Base-by-base conservation (phyloP, 2,888 invertebrate genomes). In the Leistus spinibarbis region DNA sequence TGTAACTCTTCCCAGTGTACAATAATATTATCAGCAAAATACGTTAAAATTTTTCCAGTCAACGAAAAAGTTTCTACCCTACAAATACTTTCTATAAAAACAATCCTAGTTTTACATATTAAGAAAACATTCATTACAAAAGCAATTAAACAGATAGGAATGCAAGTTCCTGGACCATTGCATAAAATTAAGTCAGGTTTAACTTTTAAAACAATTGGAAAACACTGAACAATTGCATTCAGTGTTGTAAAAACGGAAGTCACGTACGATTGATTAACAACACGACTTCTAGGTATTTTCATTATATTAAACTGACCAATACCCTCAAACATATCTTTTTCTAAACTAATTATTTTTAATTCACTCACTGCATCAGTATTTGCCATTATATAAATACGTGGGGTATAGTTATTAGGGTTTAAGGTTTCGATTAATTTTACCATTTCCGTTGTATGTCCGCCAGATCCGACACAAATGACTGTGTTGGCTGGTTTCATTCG, bases 401-500 rank as follows among this genome's bases (percentile, higher is more conserved):
- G 95, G 0, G 86, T 84, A 83, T 94, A 96, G 80, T 88, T 89
- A 1, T 85, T 81, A n/a, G 85, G 82, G 80, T 91, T 88, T 62
- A 98, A 83, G 24, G 88, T 87, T 78, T 89, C 86, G 4, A 93
- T 84, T 57, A 98, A 87, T 77, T 91, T 88, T 67, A 98, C 84
- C 89, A 99, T 93, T 88, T 99, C 99, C n/a, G 93, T 92, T 0
- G 99, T 99, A 83, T 99, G 99, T 0, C 97, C 97, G 73, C 96
- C 97, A 78, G 93, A 92, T 54, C 93, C 93, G 76, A 93, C 89
- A 78, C 93, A 91, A 79, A 92, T 87, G 75, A 92, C 80, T 4
- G 91, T 91, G 80, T 81, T 85, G 72, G 82, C 83, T 19, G 84
- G 81, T 40, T 24, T 73, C 16, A 67, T 79, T 76, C 84, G 76